These are phyloP conservation scores for Rhaphigaster nebulosa DNA, from an alignment of 2,888 invertebrate genomes.

Conservation along the genomic window DNA sequence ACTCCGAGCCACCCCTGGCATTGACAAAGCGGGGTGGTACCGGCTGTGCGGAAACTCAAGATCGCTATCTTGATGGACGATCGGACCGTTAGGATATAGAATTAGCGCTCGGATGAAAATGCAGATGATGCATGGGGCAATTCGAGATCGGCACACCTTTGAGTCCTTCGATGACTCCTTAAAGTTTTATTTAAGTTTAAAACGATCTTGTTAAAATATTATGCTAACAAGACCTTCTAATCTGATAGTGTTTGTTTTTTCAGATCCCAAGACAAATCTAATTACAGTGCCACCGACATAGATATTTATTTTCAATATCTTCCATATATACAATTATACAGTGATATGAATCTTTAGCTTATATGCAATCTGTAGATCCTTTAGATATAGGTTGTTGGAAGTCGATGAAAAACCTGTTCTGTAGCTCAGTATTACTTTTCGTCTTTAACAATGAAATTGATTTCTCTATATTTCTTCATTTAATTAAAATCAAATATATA, in stretches of 20 bases:
- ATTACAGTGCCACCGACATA: background rate
- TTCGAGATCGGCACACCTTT: background rate
- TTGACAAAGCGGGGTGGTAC: conserved; percentile 32
- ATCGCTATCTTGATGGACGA: conserved; percentile 30
- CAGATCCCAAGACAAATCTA: background rate
- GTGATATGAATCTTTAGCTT: background rate
- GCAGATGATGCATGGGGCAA: conserved; percentile 19
- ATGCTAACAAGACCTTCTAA: background rate
- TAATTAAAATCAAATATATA: background rate
- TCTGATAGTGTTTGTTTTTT: conserved; percentile 11
- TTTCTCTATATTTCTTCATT: background rate
- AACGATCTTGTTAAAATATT: background rate
- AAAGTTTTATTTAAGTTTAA: background rate
- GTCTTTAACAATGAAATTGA: background rate
- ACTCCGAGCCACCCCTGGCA: background rate
- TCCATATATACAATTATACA: background rate
- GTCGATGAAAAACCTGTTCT: background rate
- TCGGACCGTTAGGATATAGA: conserved; percentile 27
- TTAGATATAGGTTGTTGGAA: background rate
- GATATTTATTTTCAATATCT: background rate
- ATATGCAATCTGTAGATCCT: background rate
- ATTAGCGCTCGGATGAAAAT: background rate
- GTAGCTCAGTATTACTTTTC: background rate
- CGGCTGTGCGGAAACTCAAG: background rate
- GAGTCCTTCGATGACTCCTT: background rate